Conservation (phyloP, 2,888 invertebrate species). For the Priocnemis perturbator region DNA sequence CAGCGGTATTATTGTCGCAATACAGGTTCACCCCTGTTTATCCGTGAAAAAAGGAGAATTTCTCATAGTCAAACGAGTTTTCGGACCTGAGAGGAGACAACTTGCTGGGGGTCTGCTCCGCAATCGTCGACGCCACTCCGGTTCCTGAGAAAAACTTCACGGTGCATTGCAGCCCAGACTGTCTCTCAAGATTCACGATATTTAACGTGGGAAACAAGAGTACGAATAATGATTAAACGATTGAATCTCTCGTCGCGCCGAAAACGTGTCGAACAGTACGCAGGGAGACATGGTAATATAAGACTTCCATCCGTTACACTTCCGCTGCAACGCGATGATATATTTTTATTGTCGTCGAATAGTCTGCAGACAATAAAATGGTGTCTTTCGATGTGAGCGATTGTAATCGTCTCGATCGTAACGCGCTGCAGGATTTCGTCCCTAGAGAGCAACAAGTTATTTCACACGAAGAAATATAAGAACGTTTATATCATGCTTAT, state of each 20-base stretch:
- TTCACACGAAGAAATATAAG: too few species aligned
- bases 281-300: background rate
- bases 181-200: constrained; percentile 62
- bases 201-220: constrained; percentile 74
- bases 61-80: constrained; percentile 70
- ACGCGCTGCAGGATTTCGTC: too few species aligned
- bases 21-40: constrained; percentile 72
- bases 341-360: background rate
- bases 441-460: too few species aligned
- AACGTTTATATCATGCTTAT: too few species aligned
- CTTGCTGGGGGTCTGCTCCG: constrained; percentile 69
- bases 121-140: constrained; percentile 49
- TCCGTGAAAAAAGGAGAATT: constrained; percentile 67
- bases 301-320: constrained; percentile 1
- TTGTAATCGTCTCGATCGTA: too few species aligned
- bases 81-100: constrained; percentile 49
- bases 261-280: background rate
- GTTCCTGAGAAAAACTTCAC: constrained; percentile 68
- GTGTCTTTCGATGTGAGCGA: background rate
- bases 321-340: background rate
- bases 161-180: constrained; percentile 43
- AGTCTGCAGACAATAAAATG: background rate
- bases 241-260: constrained; percentile 4
- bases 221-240: constrained; percentile 39
- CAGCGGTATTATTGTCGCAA: constrained; percentile 67